Conservation (phyloP, 1,140 invertebrate species). For the Delia radicum region DNA sequence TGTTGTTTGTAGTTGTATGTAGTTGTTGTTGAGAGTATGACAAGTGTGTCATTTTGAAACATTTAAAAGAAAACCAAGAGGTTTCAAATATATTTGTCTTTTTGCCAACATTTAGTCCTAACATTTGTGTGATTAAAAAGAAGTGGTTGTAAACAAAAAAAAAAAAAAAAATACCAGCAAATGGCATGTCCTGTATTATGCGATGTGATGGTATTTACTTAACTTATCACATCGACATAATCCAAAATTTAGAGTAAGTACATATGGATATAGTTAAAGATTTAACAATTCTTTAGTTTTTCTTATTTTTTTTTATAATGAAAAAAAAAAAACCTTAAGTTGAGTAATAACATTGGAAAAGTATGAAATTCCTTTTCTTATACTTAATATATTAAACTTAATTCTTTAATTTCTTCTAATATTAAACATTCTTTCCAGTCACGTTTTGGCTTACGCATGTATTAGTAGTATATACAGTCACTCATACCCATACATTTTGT, state of each 20-base stretch:
- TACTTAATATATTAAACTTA: not conserved
- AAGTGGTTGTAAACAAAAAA: too few relatives aligned
- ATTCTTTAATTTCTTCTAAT: not conserved
- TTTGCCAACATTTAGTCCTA: too few relatives aligned
- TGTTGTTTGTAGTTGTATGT: too few relatives aligned
- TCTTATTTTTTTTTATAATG: too few relatives aligned
- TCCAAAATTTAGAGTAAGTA: not conserved
- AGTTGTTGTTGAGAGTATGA: not conserved
- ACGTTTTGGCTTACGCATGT: conserved; percentile 12
- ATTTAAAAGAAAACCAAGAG: not conserved
- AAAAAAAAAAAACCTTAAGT: conserved; percentile 15
- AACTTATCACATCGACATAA: conserved; percentile 20
- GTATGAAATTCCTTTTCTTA: not conserved
- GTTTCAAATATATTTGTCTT: too few relatives aligned
- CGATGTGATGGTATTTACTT: conserved; percentile 14
- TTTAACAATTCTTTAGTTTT: not conserved
- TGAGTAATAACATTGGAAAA: not conserved
- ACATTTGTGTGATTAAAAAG: too few relatives aligned
- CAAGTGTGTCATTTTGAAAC: not conserved
- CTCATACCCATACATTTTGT: not conserved
- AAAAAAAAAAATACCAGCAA: not conserved
- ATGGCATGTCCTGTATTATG: not conserved
- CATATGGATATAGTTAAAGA: too few relatives aligned
- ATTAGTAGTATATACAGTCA: too few relatives aligned
- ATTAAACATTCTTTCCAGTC: conserved; percentile 10